These are phyloP conservation scores for Phaedon cochleariae DNA, from an alignment of 2,888 invertebrate species.

Conservation along the genomic window DNA sequence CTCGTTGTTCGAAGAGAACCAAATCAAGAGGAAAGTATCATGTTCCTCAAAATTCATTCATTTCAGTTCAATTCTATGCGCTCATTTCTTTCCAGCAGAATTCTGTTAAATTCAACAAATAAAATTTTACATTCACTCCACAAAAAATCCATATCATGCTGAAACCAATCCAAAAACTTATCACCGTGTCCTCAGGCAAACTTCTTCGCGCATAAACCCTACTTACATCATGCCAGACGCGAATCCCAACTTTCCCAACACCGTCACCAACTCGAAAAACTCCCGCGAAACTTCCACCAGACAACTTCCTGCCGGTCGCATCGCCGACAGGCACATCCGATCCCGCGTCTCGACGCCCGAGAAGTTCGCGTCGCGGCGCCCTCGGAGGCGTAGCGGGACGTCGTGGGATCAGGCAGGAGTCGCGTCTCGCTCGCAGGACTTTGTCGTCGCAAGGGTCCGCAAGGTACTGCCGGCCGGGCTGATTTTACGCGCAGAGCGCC, in stretches of 20 bases:
- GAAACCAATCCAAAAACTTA: no score
- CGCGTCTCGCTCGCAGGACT: slow-evolving; percentile 34
- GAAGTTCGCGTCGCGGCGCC: slow-evolving; percentile 29
- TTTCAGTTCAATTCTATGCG: no score
- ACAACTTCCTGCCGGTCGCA: slow-evolving; percentile 20
- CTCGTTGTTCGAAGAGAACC: no score
- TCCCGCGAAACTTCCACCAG: slow-evolving; percentile 22
- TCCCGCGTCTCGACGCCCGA: no score
- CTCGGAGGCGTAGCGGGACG: slow-evolving; percentile 12
- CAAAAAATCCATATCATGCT: no score
- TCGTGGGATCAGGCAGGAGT: slow-evolving; percentile 19
- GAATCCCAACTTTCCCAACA: slow-evolving; percentile 19
- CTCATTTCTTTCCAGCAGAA: no score
- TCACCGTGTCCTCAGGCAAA: not conserved
- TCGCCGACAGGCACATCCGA: slow-evolving; percentile 19
- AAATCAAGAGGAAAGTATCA: no score
- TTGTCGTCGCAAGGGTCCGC: slow-evolving; percentile 50
- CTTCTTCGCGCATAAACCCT: slow-evolving; percentile 1
- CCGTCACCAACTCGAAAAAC: slow-evolving; percentile 29
- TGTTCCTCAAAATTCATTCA: no score
- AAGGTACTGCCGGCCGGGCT: slow-evolving; percentile 55
- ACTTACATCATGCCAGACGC: slow-evolving; percentile 18
- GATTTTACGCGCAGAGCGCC: slow-evolving; percentile 54
- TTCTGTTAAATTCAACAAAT: no score
- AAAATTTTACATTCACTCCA: no score